Evolutionary conservation across 2,888 invertebrate species (phyloP), one percentile per base, ranked within the genome.

Genomic region (Terebella lapidaria): DNA sequence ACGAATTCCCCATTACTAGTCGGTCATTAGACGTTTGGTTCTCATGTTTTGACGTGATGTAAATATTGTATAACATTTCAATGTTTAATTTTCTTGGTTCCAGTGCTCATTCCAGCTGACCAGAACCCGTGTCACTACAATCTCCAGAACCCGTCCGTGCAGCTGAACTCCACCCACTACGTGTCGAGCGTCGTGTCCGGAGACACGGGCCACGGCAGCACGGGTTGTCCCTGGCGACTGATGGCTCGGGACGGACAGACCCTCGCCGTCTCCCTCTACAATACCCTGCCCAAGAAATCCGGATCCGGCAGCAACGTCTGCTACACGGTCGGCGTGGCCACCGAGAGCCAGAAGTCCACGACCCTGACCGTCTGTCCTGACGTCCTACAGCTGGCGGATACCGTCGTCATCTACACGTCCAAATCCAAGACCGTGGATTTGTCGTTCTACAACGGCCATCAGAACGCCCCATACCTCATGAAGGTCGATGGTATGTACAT

Each of bases 341-440:
- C 15, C 15, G 53, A 27, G 15, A 10, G 28, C 18, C 18, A 53
- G 5, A 53, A 53, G 28, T 22, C 22, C 5, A 25, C 25, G 27
- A 10, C 26, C 27, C 53, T 53, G 53, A 53, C 53, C 15, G 53
- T 53, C 26, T 53, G 53, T 5, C 26, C 26, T 1, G 27, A 53
- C 27, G 53, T 27, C n/a, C 2, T 53, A 10, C 26, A 53, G n/a
- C 10, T n/a, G 42, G 42, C 42, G 10, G 10, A n/a, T 35, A 10
- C n/a, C 10, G 10, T 35, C n/a, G n/a, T n/a, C 42, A n/a, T 35
- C 42, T 35, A 15, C 42, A 35, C 42, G 42, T 35, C 42, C 10
- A 35, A 35, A 35, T 10, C 42, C n/a, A 35, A 10, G 10, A n/a
- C 42, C 42, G n/a, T 35, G 10, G 42, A 35, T 10, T n/a, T 35